Conservation (phyloP, 2,888 invertebrate species). For the Gibbula magus region DNA sequence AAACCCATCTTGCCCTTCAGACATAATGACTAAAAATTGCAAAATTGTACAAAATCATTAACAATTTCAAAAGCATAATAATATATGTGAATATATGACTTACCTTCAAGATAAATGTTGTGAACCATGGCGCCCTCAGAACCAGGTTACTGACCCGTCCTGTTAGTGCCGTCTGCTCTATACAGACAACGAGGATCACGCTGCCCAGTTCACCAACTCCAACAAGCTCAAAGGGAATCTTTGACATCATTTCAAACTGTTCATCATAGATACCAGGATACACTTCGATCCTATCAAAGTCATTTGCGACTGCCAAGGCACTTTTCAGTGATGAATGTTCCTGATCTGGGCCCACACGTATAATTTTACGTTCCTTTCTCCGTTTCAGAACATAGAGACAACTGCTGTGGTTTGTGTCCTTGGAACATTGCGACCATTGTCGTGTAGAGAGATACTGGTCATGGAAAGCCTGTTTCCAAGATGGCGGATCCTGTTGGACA, state of each 20-base stretch:
- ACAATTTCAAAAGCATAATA: too few relatives aligned
- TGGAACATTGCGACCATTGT: slow-evolving; percentile 58
- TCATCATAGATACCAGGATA: slow-evolving; percentile 72
- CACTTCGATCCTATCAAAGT: slow-evolving; percentile 66
- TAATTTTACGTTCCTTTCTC: slow-evolving; percentile 51
- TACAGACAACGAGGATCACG: slow-evolving; percentile 66
- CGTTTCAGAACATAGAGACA: slow-evolving; percentile 61
- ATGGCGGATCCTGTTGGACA: slow-evolving; percentile 55
- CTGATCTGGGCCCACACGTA: slow-evolving; percentile 63
- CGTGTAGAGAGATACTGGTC: slow-evolving; percentile 58
- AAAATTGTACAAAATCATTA: too few relatives aligned
- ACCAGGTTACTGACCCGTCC: slow-evolving; percentile 67
- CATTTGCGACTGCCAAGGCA: slow-evolving; percentile 63
- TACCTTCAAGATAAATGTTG: slow-evolving; percentile 68
- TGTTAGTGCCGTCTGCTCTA: slow-evolving; percentile 65
- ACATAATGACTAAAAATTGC: too few relatives aligned
- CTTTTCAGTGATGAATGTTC: slow-evolving; percentile 61
- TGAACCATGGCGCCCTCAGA: slow-evolving; percentile 71
- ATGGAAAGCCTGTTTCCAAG: slow-evolving; percentile 66
- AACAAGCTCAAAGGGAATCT: slow-evolving; percentile 69
- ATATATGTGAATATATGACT: not conserved
- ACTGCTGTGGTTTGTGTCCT: slow-evolving; percentile 43
- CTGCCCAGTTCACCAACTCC: slow-evolving; percentile 67
- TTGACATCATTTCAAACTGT: slow-evolving; percentile 69
- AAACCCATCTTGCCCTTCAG: too few relatives aligned